Evolutionary conservation across 1,140 invertebrate species (phyloP).

Genomic region (Anoplophora glabripennis): DNA sequence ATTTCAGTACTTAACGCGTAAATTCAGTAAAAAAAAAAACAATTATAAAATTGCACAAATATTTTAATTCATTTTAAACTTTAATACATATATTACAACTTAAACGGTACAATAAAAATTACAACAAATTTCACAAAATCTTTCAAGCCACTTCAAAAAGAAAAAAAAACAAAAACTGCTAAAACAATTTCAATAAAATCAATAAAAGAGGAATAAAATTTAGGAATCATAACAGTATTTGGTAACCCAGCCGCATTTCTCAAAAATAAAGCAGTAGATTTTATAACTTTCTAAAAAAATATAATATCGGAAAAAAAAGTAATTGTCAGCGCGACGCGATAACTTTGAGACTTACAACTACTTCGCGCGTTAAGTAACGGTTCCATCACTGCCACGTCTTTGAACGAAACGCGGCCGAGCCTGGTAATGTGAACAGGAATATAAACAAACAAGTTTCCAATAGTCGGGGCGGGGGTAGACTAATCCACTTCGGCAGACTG

Average conservation of each 20-base stretch:
- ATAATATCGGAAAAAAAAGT: background rate
- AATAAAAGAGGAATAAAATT: slow-evolving; percentile 9
- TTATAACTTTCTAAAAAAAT: background rate
- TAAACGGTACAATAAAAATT: background rate
- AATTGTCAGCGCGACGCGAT: background rate
- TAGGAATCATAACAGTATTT: slow-evolving; percentile 6
- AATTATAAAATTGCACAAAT: too few relatives aligned
- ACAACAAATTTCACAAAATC: slow-evolving; percentile 2
- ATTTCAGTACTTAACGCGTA: too few relatives aligned
- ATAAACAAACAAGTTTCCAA: slow-evolving; percentile 3
- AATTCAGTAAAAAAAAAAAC: too few relatives aligned
- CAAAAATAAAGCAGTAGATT: background rate
- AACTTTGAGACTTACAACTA: too few relatives aligned
- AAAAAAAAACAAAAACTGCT: background rate
- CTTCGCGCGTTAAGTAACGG: too few relatives aligned
- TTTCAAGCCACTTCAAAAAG: background rate
- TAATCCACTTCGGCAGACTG: slow-evolving; percentile 31
- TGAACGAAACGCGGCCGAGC: background rate
- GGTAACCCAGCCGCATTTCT: background rate
- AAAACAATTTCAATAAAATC: background rate
- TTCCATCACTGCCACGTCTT: background rate
- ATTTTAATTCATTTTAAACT: slow-evolving; percentile 1
- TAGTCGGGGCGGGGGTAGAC: background rate
- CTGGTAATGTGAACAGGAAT: slow-evolving; percentile 7
- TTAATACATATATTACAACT: slow-evolving; percentile 12